Evolutionary conservation across 1,140 invertebrate genomes (phyloP), one percentile per base, ranked within the genome.

Genomic region (Dinoponera quadriceps): DNA sequence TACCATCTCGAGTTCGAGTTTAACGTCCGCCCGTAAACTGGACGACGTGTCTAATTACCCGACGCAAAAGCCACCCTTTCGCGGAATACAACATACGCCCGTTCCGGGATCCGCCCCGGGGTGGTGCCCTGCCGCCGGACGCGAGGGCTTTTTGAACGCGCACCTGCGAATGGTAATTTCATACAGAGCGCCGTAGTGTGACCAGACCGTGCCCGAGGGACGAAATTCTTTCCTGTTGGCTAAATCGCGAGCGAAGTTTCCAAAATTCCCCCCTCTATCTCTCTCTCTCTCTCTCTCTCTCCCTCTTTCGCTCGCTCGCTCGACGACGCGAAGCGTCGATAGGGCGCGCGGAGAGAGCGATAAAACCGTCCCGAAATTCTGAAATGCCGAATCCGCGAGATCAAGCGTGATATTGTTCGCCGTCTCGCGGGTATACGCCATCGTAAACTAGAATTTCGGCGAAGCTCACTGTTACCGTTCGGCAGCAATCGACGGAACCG

Each of bases 11-110:
- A 73, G 72, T 85, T 87, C 75, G 82, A 88, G 72, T 90, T 91
- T 91, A 90, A 91, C 82, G 88, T 87, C 73, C 83, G 84, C 73
- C 59, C 83, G 86, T 91, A 91, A 91, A 91, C 88, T 89, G 85
- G 85, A 85, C 85, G 86, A 90, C 89, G 84, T 89, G 89, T 89
- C 90, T 91, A 91, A 91, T 91, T 91, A 91, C 82, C 87, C 86
- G 71, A 73, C 68, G 87, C 87, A 87, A 86, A 86, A 85, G 77
- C 78, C 85, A 55, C 22, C 65, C 55, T 78, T 62, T 13, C n/a
- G 68, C 25, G 38, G n/a, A 22, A 63, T 20, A 60, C 60, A 27
- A 33, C 20, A 29, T 68, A 57, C 51, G 51, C 57, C 16, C 49
- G 55, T 84, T 82, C 48, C 60, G 63, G 69, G 33, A 18, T 11